These are phyloP conservation scores for Oryzias sinensis DNA, from an alignment of 2,797 vertebrate species.

Conservation along the genomic window DNA sequence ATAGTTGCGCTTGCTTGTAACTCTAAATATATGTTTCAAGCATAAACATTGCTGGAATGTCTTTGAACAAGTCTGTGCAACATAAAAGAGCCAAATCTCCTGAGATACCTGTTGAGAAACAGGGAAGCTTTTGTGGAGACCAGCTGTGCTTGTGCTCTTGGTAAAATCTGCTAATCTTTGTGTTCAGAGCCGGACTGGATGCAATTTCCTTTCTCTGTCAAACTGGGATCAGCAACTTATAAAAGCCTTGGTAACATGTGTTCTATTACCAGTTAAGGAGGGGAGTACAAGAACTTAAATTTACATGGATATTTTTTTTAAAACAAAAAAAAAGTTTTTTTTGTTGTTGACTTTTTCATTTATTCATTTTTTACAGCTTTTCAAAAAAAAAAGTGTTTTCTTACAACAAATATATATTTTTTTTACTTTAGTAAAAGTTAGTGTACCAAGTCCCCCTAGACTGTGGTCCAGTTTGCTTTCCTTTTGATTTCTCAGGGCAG, in stretches of 20 bases:
- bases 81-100: conserved; percentile 43
- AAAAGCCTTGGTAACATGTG: neutral
- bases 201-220: conserved; percentile 19
- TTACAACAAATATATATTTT: too few relatives aligned
- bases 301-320: too few relatives aligned
- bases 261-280: too few relatives aligned
- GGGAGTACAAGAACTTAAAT: too few relatives aligned
- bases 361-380: too few relatives aligned
- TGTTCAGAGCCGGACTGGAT: conserved; percentile 17
- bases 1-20: conserved; percentile 51
- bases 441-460: too few relatives aligned
- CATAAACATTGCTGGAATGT: conserved; percentile 64
- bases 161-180: conserved; percentile 55
- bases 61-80: conserved; percentile 70
- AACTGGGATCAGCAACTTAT: conserved; percentile 4
- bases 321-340: too few relatives aligned
- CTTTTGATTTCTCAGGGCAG: too few relatives aligned
- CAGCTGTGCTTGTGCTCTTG: conserved; percentile 58
- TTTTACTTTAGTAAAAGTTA: too few relatives aligned
- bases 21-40: conserved; percentile 56
- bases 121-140: conserved; percentile 55
- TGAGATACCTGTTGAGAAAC: conserved; percentile 35
- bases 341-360: too few relatives aligned
- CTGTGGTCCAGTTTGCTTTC: too few relatives aligned
- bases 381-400: too few relatives aligned